phyloP scores from a whole-genome alignment of 2,888 invertebrate species.

The Chesias legatella region DNA sequence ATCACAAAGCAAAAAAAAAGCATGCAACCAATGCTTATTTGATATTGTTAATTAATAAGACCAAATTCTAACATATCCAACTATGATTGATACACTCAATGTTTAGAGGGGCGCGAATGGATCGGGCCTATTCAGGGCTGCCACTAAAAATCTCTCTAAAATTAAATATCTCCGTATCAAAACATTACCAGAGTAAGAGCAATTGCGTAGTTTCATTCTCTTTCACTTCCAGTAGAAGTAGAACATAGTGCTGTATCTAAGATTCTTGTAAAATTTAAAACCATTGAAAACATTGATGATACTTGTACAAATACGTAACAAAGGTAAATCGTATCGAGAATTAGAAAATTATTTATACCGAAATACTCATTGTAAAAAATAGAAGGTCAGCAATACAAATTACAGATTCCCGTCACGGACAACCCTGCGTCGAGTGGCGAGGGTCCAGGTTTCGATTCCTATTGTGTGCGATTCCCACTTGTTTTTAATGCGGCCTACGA shows the following conservation, averaged over 20 bases:
- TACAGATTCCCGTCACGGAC: constrained; percentile 64
- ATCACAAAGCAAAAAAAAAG: no score
- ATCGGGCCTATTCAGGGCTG: constrained; percentile 50
- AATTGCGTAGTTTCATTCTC: no score
- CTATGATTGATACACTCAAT: constrained; percentile 74
- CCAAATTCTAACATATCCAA: constrained; percentile 74
- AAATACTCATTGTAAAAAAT: constrained; percentile 4
- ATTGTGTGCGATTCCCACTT: constrained; percentile 71
- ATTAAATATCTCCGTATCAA: no score
- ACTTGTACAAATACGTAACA: no score
- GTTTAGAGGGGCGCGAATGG: constrained; percentile 41
- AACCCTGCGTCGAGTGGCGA: constrained; percentile 62
- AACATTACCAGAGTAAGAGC: no score
- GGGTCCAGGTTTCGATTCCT: constrained; percentile 63
- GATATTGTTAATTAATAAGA: constrained; percentile 77
- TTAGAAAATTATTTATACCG: not conserved
- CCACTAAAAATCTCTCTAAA: no score
- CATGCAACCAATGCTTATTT: constrained; percentile 36
- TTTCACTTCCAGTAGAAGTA: no score
- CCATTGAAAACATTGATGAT: no score
- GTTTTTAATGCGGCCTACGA: constrained; percentile 61
- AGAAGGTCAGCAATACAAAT: constrained; percentile 42
- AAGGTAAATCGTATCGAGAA: no score
- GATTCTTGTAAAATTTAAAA: no score
- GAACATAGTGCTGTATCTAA: no score